Evolutionary conservation across 1,140 invertebrate species (phyloP), one percentile per base, ranked within the genome.

Genomic region (Macrocentrus cingulum): DNA sequence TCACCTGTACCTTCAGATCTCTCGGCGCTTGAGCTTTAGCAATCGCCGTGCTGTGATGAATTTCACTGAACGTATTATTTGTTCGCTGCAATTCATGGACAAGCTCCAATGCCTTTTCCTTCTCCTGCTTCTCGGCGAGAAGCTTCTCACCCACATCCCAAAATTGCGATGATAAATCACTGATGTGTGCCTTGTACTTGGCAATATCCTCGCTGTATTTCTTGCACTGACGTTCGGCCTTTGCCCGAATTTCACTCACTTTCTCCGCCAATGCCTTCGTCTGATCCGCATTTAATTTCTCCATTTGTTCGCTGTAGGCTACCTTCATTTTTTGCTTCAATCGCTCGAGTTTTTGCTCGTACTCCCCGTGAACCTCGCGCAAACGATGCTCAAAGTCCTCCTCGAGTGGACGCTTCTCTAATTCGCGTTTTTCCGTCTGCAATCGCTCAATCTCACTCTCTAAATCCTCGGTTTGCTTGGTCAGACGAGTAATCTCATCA

Each of bases 131-230:
- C 65, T 83, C 80, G 56, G 78, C 73, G 2, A 85, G 67, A 34
- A 84, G 77, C 59, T 83, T 84, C 62, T 86, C 84, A 1, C 84
- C 83, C 0, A 85, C 76, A 19, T 74, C 80, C 84, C 84, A 85
- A 22, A 83, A 71, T 60, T 84, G 82, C 0, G 77, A 79, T 2
- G 77, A 83, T 18, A 85, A 64, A 2, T 71, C 74, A 25, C 76
- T 73, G 11, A 84, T 80, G 60, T 86, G 83, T 2, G 79, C 68
- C 66, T 84, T 83, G 52, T 85, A 85, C n/a, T 75, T 82, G 2
- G 68, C 71, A 34, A 83, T 80, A 55, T 84, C 82, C 52, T 83
- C 80, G 6, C 76, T 70, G 50, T 84, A 72, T 46, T 81, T 83
- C 1, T 76, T 76, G 34, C 78, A 80, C 15, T 82, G 75, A 7